phyloP scores from a whole-genome alignment of 2,888 invertebrate species.

The Brachyopa scutellaris region DNA sequence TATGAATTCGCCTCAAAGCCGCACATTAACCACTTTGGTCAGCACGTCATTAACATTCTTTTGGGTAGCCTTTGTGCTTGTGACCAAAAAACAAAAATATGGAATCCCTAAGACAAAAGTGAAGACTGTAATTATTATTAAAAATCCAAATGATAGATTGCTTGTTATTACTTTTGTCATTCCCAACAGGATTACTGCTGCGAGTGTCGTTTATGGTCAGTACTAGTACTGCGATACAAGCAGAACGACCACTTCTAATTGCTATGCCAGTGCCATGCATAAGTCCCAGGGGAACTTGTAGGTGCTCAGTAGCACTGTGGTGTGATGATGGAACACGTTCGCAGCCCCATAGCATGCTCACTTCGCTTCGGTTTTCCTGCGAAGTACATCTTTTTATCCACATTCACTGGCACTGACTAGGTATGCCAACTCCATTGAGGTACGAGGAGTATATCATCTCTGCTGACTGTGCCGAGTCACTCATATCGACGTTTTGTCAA shows the following conservation, averaged over 20 bases:
- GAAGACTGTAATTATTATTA: constrained; percentile 32
- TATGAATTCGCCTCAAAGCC: too few relatives aligned
- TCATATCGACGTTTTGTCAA: constrained; percentile 19
- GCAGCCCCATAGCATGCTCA: constrained; percentile 2
- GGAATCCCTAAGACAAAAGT: neutral
- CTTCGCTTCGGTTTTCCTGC: neutral
- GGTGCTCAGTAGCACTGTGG: constrained; percentile 4
- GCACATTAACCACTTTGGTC: too few relatives aligned
- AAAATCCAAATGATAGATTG: constrained; percentile 28
- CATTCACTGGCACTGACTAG: too few relatives aligned
- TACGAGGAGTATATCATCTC: neutral
- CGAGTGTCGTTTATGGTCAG: constrained; percentile 2
- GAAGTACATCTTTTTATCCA: neutral
- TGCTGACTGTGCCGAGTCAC: constrained; percentile 19
- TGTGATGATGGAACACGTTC: constrained; percentile 31
- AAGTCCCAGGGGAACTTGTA: constrained; percentile 29
- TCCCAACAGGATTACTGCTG: constrained; percentile 4
- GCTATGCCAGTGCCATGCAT: constrained; percentile 1
- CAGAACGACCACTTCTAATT: constrained; percentile 27
- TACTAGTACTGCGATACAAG: constrained; percentile 11
- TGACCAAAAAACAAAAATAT: constrained; percentile 8
- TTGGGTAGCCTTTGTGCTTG: neutral
- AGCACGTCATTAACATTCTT: neutral
- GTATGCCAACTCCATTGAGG: constrained; percentile 1
- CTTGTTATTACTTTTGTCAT: neutral